A percentile compares a stretch with the other conserved stretches of the same genome.
phyloP scores from a whole-genome alignment of 1,140 invertebrate species.

The Harlomillsia oculata region DNA sequence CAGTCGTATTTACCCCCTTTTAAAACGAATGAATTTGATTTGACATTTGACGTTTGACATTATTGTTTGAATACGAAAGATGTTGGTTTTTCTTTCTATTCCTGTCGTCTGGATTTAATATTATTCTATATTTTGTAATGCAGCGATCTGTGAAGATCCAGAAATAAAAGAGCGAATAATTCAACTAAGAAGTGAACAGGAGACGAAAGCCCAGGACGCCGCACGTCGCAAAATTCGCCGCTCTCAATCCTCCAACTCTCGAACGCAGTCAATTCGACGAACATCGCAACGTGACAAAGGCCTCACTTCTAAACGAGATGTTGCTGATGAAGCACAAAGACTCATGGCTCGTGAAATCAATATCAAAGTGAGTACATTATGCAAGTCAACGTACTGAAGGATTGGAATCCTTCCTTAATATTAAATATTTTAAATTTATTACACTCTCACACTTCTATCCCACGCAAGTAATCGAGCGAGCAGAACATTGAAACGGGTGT shows the following conservation, averaged over 20 bases:
- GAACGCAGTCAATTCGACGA: constrained; percentile 77
- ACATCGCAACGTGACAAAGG: constrained; percentile 91
- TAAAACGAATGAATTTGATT: too few species aligned
- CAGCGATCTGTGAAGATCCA: constrained; percentile 91
- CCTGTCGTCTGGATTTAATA: background rate
- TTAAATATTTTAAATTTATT: too few species aligned
- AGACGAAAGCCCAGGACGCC: constrained; percentile 59
- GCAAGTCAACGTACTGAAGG: too few species aligned
- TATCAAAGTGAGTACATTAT: constrained; percentile 30
- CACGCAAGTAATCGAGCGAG: too few species aligned
- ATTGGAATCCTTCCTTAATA: too few species aligned
- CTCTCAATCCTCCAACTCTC: constrained; percentile 43
- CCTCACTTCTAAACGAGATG: constrained; percentile 87
- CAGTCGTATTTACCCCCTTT: too few species aligned
- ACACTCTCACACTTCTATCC: too few species aligned
- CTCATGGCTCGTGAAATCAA: constrained; percentile 37
- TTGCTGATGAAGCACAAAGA: constrained; percentile 70
- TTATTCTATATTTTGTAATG: background rate
- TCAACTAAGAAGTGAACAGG: constrained; percentile 80
- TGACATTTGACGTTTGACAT: too few species aligned
- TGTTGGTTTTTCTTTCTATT: too few species aligned
- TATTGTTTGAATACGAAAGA: too few species aligned
- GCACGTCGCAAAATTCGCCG: constrained; percentile 47
- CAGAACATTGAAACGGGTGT: too few species aligned
- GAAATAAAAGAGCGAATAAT: constrained; percentile 83